These are phyloP conservation scores for Perca flavescens DNA, from an alignment of 2,113 vertebrate genomes.

Conservation along the genomic window DNA sequence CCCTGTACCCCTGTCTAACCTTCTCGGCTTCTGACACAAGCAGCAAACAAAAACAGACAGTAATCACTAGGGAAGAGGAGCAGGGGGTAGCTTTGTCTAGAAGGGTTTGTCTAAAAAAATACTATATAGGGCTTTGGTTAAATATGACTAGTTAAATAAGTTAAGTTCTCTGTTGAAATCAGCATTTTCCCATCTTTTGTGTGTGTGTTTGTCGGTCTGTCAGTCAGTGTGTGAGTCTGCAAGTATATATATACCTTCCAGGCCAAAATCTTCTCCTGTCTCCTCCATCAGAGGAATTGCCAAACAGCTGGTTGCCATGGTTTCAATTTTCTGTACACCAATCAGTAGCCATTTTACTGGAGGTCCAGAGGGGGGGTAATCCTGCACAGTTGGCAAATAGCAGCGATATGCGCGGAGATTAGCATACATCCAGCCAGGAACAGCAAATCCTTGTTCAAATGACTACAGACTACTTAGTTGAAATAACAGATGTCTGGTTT, in stretches of 20 bases:
- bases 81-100: conserved; percentile 16
- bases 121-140: neutral
- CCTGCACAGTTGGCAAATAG: conserved; percentile 56
- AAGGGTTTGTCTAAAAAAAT: conserved; percentile 28
- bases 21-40: neutral
- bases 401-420: conserved; percentile 64
- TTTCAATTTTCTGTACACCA: conserved; percentile 58
- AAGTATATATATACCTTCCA: conserved; percentile 40
- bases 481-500: conserved; percentile 17
- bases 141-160: neutral
- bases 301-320: conserved; percentile 82
- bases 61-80: neutral
- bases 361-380: conserved; percentile 40
- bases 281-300: conserved; percentile 55
- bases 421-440: conserved; percentile 54
- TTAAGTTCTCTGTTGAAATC: neutral
- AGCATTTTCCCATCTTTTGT: neutral
- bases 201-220: conserved; percentile 32
- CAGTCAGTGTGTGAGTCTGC: conserved; percentile 15
- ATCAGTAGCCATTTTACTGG: conserved; percentile 58
- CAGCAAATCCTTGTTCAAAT: conserved; percentile 51
- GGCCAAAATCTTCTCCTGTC: conserved; percentile 38
- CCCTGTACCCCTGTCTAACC: neutral
- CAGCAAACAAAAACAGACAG: conserved; percentile 21
- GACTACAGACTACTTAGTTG: neutral